These are phyloP conservation scores for Lordiphosa collinella DNA, from an alignment of 1,140 invertebrate species.

Conservation along the genomic window DNA sequence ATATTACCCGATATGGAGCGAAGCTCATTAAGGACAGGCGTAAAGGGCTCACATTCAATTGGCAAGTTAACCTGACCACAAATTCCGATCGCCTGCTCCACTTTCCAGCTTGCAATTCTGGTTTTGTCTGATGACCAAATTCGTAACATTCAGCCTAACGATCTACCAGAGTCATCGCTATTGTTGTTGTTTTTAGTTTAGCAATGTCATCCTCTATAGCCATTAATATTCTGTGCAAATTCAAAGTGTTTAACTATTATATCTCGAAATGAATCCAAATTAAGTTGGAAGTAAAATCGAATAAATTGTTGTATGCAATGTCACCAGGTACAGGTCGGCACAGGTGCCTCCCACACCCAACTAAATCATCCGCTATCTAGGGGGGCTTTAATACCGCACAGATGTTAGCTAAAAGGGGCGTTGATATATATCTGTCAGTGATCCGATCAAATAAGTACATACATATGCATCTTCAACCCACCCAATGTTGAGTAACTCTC, in stretches of 20 bases:
- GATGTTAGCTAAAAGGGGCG: background rate
- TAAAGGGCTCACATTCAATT: background rate
- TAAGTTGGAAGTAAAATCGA: background rate
- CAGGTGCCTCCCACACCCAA: background rate
- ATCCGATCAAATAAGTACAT: conserved; percentile 18
- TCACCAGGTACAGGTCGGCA: background rate
- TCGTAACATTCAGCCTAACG: conserved; percentile 27
- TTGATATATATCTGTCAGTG: conserved; percentile 14
- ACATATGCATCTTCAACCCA: conserved; percentile 2
- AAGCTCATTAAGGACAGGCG: conserved; percentile 23
- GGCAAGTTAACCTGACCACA: background rate
- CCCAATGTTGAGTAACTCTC: conserved; percentile 30
- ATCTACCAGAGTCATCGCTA: conserved; percentile 6
- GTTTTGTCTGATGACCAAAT: conserved; percentile 44
- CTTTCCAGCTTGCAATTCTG: conserved; percentile 31
- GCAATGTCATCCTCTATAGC: conserved; percentile 10
- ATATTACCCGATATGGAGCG: conserved; percentile 21
- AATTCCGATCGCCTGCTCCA: conserved; percentile 13
- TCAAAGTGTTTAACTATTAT: conserved; percentile 2
- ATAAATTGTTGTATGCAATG: background rate
- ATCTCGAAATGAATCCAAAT: too few relatives aligned
- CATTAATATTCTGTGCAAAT: conserved; percentile 43
- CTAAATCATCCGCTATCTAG: background rate
- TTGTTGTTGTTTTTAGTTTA: background rate
- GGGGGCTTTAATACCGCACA: background rate